Evolutionary conservation across 2,113 vertebrate genomes (phyloP).

Genomic region (Polypterus bichir): DNA sequence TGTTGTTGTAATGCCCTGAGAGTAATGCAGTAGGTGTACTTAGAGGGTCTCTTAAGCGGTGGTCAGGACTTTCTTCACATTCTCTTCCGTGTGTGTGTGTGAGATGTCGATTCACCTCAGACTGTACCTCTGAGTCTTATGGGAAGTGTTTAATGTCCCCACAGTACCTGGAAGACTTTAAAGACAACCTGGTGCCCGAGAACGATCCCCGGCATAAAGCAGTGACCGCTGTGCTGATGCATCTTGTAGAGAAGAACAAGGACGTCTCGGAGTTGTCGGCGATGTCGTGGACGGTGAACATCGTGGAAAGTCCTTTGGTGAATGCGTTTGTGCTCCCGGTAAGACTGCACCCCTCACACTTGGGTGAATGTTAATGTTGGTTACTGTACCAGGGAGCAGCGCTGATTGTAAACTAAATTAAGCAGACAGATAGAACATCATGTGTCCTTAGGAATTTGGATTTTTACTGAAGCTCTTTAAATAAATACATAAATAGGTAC

Average conservation of each 20-base stretch:
- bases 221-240: constrained; percentile 58
- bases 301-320: constrained; percentile 59
- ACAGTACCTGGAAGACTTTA: constrained; percentile 73
- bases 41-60: too few relatives aligned
- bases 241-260: constrained; percentile 68
- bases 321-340: constrained; percentile 89
- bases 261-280: constrained; percentile 66
- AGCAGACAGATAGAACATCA: too few relatives aligned
- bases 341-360: constrained; percentile 25
- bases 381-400: too few relatives aligned
- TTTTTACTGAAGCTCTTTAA: too few relatives aligned
- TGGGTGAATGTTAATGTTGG: too few relatives aligned
- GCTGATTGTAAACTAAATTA: too few relatives aligned
- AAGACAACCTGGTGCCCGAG: constrained; percentile 52
- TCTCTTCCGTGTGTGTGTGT: too few relatives aligned
- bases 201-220: constrained; percentile 58
- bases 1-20: too few relatives aligned
- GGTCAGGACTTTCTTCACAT: too few relatives aligned
- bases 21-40: too few relatives aligned
- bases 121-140: neutral
- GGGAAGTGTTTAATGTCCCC: constrained; percentile 11
- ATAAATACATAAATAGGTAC: too few relatives aligned
- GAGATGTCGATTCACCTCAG: neutral
- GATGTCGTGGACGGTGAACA: constrained; percentile 66
- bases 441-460: too few relatives aligned